Conservation (phyloP, 1,140 invertebrate species). For the Cepaea nemoralis region DNA sequence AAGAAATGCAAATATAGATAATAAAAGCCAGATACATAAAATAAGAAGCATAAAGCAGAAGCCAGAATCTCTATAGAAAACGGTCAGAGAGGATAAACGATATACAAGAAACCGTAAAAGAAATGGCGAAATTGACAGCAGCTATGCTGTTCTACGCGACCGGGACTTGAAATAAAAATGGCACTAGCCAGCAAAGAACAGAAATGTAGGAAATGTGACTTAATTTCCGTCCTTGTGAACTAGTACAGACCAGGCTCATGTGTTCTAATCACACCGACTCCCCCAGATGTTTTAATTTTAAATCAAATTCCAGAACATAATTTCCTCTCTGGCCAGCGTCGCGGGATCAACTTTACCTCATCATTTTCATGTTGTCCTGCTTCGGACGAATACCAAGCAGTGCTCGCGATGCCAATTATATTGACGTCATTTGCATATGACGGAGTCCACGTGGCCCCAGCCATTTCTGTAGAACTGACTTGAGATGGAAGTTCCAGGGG, state of each 20-base stretch:
- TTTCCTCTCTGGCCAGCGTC: conserved; percentile 10
- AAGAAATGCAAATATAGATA: too few species aligned
- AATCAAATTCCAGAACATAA: conserved; percentile 41
- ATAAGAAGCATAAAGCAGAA: too few species aligned
- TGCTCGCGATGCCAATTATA: conserved; percentile 24
- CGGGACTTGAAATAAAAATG: too few species aligned
- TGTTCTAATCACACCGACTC: conserved; percentile 13
- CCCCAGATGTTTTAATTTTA: conserved; percentile 42
- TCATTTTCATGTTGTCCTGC: conserved; percentile 38
- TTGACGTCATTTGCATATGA: conserved; percentile 41
- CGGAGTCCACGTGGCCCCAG: conserved; percentile 21
- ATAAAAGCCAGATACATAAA: too few species aligned
- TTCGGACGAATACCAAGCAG: conserved; percentile 29
- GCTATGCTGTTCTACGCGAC: too few species aligned
- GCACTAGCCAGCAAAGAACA: not conserved
- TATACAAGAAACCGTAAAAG: not conserved
- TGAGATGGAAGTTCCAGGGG: conserved; percentile 16
- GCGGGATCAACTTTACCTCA: conserved; percentile 28
- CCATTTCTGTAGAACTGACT: not conserved
- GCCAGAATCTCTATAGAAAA: not conserved
- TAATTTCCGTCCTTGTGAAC: conserved; percentile 26
- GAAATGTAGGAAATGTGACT: conserved; percentile 2
- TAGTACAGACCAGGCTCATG: conserved; percentile 13
- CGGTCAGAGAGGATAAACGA: not conserved
- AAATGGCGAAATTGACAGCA: not conserved